Base-by-base conservation (phyloP, 2,888 invertebrate genomes). In the Panopea generosa region DNA sequence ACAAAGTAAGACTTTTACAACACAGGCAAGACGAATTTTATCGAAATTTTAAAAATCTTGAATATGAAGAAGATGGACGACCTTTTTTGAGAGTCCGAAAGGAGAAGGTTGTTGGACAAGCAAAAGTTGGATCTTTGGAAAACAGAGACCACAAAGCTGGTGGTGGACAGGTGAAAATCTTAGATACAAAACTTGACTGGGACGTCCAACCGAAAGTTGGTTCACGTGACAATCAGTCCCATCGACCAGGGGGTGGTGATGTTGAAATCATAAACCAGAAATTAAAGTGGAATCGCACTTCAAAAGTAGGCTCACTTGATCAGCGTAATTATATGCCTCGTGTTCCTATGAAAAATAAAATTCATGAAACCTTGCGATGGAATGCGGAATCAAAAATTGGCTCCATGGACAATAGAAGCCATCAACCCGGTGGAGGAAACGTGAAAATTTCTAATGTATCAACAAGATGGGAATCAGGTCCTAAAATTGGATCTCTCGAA, bases 121-220 rank as follows among this genome's bases (percentile, higher is more conserved):
- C 45, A 18, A 45, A 45, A 45, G 45, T 45, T 3, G 45, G 45
- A 18, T 97, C 98, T 60, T 96, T 97, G 93, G 98, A 98, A 91
- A 97, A 98, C 72, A 87, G 89, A 3, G 95, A 95, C 79, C 98
- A 98, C 88, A 94, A 94, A 75, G 96, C 98, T 0, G 96, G 96
- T 3, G 85, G 83, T 1, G 84, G 84, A 6, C 56, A 82, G 26
- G 74, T 84, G 9, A 71, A 66, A 26, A 82, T 87, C 7, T 75
- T 79, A 9, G 59, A 69, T 14, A 59, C 56, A 18, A 76, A 62
- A 24, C 76, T 69, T 27, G 62, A 72, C 22, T 83, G 82, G 81
- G 55, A 73, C 18, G 82, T 73, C 3, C 45, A 43, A 56, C 95
- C 98, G 2, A 96, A 96, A 93, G 96, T 98, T 91, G 97, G 97